phyloP scores from a whole-genome alignment of 2,113 vertebrate species.

The Varanus salvator region DNA sequence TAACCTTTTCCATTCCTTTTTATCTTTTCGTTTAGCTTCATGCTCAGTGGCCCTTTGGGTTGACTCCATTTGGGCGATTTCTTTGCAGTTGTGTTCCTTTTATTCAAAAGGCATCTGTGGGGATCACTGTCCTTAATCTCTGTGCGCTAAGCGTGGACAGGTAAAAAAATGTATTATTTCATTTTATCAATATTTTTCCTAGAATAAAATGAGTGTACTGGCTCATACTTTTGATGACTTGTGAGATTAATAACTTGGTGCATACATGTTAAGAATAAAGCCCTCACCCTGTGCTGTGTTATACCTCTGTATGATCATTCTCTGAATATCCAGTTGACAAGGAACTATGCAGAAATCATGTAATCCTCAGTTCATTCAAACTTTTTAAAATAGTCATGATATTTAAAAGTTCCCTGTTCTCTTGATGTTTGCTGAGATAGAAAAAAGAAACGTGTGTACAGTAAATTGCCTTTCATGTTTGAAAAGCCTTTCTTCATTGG shows the following conservation, averaged over 20 bases:
- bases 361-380: neutral
- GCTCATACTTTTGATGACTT: neutral
- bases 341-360: neutral
- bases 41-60: slow-evolving; percentile 84
- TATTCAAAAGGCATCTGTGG: slow-evolving; percentile 96
- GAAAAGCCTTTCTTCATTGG: neutral
- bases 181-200: neutral
- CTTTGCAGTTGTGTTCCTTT: slow-evolving; percentile 96
- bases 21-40: slow-evolving; percentile 84
- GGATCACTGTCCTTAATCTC: slow-evolving; percentile 96
- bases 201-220: neutral
- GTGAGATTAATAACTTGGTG: neutral
- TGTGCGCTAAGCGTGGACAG: slow-evolving; percentile 98
- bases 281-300: neutral
- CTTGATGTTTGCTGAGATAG: too few relatives aligned
- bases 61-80: slow-evolving; percentile 80
- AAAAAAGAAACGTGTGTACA: too few relatives aligned
- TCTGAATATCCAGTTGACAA: neutral
- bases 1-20: slow-evolving; percentile 46
- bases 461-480: neutral
- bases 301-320: neutral
- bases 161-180: slow-evolving; percentile 72
- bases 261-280: neutral
- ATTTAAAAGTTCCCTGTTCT: neutral
- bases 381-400: neutral